Percentiles rank a stretch among this genome's conserved stretches.
These are phyloP conservation scores for Melanchra persicariae DNA, from an alignment of 2,888 invertebrate genomes.

Conservation along the genomic window DNA sequence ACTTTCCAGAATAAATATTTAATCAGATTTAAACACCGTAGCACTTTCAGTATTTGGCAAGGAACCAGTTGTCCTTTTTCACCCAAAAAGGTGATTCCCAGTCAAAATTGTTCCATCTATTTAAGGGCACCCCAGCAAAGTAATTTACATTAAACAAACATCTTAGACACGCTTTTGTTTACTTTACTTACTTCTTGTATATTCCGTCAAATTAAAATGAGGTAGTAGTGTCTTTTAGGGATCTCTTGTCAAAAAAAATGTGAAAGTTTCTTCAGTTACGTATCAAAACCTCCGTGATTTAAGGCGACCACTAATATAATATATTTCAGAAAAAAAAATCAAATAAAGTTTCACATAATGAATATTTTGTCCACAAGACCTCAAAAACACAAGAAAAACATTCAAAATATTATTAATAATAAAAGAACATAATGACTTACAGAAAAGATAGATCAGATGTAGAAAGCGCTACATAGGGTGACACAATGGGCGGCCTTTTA, in stretches of 20 bases:
- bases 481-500: no score
- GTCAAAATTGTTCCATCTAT: constrained; percentile 40
- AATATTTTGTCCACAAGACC: no score
- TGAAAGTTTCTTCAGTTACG: background rate
- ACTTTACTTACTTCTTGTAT: constrained; percentile 41
- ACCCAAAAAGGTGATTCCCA: constrained; percentile 29
- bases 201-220: constrained; percentile 50
- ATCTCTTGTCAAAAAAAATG: background rate
- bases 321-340: no score
- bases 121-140: constrained; percentile 23
- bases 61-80: constrained; percentile 23
- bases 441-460: no score
- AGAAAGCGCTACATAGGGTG: no score
- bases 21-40: constrained; percentile 24
- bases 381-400: no score
- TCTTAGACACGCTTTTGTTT: constrained; percentile 35
- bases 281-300: no score
- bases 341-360: no score
- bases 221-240: constrained; percentile 28
- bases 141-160: constrained; percentile 52
- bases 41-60: constrained; percentile 12
- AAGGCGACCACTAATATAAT: no score
- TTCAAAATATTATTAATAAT: no score
- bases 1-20: constrained; percentile 24
- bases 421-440: no score